Percentiles rank a stretch among this genome's conserved stretches.
phyloP scores from a whole-genome alignment of 1,140 invertebrate genomes.

The Copidosoma floridanum region DNA sequence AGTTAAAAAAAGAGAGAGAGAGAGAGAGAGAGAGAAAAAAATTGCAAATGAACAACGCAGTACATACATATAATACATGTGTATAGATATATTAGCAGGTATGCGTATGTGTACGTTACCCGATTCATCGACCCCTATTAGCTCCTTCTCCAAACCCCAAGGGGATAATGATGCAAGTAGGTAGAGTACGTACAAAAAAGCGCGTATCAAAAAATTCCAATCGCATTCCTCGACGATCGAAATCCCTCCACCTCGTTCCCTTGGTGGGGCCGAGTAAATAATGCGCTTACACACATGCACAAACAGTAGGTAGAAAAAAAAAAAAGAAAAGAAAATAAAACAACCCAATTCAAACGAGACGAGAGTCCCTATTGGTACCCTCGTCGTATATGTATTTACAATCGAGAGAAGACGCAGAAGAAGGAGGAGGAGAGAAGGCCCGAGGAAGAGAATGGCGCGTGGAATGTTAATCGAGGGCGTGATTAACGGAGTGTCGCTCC shows the following conservation, averaged over 20 bases:
- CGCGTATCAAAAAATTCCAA: not conserved
- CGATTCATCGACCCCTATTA: too few species aligned
- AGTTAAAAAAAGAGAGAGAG: not conserved
- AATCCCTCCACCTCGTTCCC: too few species aligned
- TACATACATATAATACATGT: too few species aligned
- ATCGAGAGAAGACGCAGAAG: not conserved
- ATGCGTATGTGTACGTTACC: too few species aligned
- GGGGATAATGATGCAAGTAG: too few species aligned
- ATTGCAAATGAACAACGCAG: not conserved
- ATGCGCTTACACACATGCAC: conserved; percentile 8
- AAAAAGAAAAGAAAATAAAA: not conserved
- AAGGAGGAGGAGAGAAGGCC: too few species aligned
- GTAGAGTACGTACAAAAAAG: not conserved
- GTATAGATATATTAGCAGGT: too few species aligned
- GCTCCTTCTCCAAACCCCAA: too few species aligned
- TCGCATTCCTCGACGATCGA: conserved; percentile 11
- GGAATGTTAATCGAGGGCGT: conserved; percentile 24
- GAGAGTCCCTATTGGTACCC: too few species aligned
- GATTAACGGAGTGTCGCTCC: conserved; percentile 25
- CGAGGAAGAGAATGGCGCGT: not conserved
- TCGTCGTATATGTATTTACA: too few species aligned
- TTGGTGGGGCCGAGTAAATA: too few species aligned
- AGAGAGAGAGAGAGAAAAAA: not conserved
- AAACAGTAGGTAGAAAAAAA: not conserved
- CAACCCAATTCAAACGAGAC: too few species aligned